Evolutionary conservation across 2,797 vertebrate genomes (phyloP).

Genomic region (Cossypha heuglini): DNA sequence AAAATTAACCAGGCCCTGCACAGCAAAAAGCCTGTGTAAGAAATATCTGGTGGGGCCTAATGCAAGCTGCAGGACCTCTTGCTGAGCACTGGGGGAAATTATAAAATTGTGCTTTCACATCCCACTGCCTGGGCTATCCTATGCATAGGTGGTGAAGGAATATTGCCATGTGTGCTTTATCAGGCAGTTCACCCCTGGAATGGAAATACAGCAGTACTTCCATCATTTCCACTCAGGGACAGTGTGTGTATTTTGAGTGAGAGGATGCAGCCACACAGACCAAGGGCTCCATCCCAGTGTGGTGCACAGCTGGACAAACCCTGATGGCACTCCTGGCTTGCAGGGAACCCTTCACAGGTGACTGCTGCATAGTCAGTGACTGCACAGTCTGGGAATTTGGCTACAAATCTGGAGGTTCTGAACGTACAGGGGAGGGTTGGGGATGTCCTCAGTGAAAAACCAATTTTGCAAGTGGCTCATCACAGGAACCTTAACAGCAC

Average conservation of each 20-base stretch:
- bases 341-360: rapidly evolving
- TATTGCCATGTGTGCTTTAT: background rate
- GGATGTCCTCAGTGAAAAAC: background rate
- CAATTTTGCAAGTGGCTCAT: background rate
- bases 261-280: rapidly evolving
- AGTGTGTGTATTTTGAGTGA: rapidly evolving
- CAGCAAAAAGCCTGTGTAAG: background rate
- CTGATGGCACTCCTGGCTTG: background rate
- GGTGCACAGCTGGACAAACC: background rate
- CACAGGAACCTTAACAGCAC: background rate
- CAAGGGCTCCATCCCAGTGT: background rate
- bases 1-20: background rate
- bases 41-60: background rate
- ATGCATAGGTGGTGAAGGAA: background rate
- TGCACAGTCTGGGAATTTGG: background rate
- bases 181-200: background rate
- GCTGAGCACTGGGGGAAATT: background rate
- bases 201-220: background rate
- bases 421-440: rapidly evolving
- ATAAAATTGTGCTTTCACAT: background rate
- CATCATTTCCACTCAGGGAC: background rate
- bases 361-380: background rate
- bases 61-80: background rate
- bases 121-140: background rate
- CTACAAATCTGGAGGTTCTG: background rate